Base-by-base conservation (phyloP, 2,888 invertebrate genomes). In the Pycnomerus fuliginosus region DNA sequence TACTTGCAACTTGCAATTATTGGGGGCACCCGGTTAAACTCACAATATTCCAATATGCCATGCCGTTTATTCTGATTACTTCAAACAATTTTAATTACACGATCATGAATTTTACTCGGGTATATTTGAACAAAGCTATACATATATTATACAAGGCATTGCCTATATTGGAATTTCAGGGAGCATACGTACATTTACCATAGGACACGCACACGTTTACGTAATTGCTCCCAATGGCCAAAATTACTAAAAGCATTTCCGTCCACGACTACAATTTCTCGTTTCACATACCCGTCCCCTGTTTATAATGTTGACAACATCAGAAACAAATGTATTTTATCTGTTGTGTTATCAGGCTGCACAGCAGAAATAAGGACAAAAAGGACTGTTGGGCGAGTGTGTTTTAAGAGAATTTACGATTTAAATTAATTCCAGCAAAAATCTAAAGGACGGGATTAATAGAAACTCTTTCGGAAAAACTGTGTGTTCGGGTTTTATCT, bases 71-170 rank as follows among this genome's bases (percentile, higher is more conserved):
- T 13, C 38, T 37, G 40, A 43, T 48, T 48, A 44, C 33, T 44
- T 44, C 36, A 40, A 53, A 52, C 56, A 55, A 50, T 58, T 58
- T 58, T 58, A 58, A 58, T 58, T 58, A 56, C 50, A 52, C 46
- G 50, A 48, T 49, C 52, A 50, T 42, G 46, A 44, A 48, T 41
- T 36, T 34, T 35, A 31, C 28, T 23, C 35, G 42, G 35, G n/a
- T n/a, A n/a, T 39, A 44, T 52, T 51, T 45, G 47, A 44, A 48
- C 44, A 44, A 27, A 30, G 39, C 48, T 34, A 48, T 57, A 51
- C 48, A n/a, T n/a, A n/a, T n/a, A 53, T 58, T 56, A 55, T 43
- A 40, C 31, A 25, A 16, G 13, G 28, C 28, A 12, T 2, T 28
- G 28, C 17, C 36, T 31, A 31, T 36, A 43, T 43, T 43, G 42